A percentile compares a stretch with the other conserved stretches of the same genome.
Evolutionary conservation across 2,797 vertebrate species (phyloP).

Genomic region (Crenichthys baileyi): DNA sequence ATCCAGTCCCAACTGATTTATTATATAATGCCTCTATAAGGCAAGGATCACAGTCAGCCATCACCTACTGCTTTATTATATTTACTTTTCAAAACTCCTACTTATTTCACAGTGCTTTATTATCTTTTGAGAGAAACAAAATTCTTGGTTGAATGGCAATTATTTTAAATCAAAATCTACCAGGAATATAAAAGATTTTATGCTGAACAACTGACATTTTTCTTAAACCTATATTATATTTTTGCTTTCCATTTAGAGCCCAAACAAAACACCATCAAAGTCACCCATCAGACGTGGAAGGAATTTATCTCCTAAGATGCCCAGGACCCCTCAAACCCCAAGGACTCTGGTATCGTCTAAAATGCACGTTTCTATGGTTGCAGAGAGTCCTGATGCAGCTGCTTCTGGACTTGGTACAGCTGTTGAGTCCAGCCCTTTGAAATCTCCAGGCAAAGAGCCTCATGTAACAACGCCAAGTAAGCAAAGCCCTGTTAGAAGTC

Average conservation of each 20-base stretch:
- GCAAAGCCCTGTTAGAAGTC: constrained; percentile 51
- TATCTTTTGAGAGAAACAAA: neutral
- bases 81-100: neutral
- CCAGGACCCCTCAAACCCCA: constrained; percentile 38
- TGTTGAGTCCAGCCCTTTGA: constrained; percentile 69
- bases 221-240: neutral
- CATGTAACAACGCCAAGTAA: constrained; percentile 64
- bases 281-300: constrained; percentile 57
- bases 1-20: too few species aligned
- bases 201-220: neutral
- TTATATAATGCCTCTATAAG: too few species aligned
- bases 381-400: constrained; percentile 53
- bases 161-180: neutral
- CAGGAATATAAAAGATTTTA: neutral
- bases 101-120: neutral
- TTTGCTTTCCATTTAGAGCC: constrained; percentile 63
- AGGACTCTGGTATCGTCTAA: constrained; percentile 39
- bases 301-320: constrained; percentile 43
- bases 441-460: constrained; percentile 52
- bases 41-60: too few species aligned
- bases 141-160: neutral
- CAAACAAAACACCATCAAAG: constrained; percentile 81
- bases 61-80: too few species aligned
- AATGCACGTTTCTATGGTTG: constrained; percentile 12
- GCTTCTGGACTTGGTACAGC: constrained; percentile 38